Evolutionary conservation across 2,888 invertebrate genomes (phyloP).

Genomic region (Ichneumon xanthorius): DNA sequence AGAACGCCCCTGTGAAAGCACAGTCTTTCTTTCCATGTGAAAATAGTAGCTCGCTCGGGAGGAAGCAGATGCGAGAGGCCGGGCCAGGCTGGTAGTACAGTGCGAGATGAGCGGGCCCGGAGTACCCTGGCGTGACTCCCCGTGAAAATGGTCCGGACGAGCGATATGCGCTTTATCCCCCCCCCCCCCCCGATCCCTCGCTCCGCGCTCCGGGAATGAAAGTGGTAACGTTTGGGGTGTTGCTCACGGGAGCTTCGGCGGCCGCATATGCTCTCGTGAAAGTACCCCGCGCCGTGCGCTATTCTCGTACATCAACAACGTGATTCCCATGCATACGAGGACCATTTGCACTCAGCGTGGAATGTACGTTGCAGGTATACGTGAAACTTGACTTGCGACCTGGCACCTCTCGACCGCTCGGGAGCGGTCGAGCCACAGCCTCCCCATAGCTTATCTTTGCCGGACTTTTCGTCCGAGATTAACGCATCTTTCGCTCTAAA

Average conservation of each 20-base stretch:
- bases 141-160: conserved; percentile 59
- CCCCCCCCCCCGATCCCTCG: conserved; percentile 8
- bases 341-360: conserved; percentile 55
- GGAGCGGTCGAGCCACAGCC: too few species aligned
- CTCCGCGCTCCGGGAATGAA: conserved; percentile 12
- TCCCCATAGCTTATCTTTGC: background rate
- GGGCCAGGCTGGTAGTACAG: conserved; percentile 47
- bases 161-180: conserved; percentile 18
- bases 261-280: conserved; percentile 73
- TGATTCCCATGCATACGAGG: conserved; percentile 81
- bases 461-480: background rate
- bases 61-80: conserved; percentile 38
- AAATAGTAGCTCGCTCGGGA: conserved; percentile 72
- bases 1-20: conserved; percentile 71
- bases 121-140: conserved; percentile 50
- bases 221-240: conserved; percentile 37
- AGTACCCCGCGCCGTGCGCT: conserved; percentile 70
- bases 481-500: too few species aligned
- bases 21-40: conserved; percentile 67
- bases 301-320: conserved; percentile 80
- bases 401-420: conserved; percentile 32
- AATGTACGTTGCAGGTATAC: conserved; percentile 1
- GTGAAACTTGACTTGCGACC: conserved; percentile 1
- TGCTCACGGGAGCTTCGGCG: conserved; percentile 31
- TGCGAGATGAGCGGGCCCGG: conserved; percentile 61